A percentile compares a stretch with the other conserved stretches of the same genome.
Conservation (phyloP, 2,113 vertebrate species). For the Telmatochromis sp. region DNA sequence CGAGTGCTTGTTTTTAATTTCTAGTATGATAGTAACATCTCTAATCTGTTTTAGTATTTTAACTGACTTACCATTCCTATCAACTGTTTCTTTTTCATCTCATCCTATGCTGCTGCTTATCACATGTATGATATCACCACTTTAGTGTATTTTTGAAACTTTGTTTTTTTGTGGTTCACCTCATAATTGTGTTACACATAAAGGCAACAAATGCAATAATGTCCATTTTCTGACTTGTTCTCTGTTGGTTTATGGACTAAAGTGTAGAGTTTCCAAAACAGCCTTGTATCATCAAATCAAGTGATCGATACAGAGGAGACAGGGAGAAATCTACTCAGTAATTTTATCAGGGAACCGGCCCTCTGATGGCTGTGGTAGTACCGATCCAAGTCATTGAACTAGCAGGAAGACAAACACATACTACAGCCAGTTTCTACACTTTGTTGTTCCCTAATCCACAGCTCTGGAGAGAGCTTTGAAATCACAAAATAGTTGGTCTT, state of each 20-base stretch:
- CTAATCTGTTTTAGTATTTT: background rate
- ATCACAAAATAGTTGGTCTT: background rate
- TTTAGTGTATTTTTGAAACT: background rate
- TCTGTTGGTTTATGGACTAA: background rate
- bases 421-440: background rate
- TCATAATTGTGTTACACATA: background rate
- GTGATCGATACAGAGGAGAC: constrained; percentile 11
- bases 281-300: background rate
- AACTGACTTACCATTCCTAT: background rate
- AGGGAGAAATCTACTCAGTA: background rate
- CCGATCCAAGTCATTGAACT: background rate
- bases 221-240: background rate
- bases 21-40: background rate
- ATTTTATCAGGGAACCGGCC: background rate
- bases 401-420: background rate
- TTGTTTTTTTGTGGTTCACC: background rate
- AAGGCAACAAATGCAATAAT: constrained; percentile 9
- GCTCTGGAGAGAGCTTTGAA: background rate
- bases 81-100: background rate
- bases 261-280: constrained; percentile 38
- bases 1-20: background rate
- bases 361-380: background rate
- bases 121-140: background rate
- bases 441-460: background rate
- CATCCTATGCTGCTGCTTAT: background rate